Conservation (phyloP, 2,113 vertebrate genomes). For the Spilogale gracilis region DNA sequence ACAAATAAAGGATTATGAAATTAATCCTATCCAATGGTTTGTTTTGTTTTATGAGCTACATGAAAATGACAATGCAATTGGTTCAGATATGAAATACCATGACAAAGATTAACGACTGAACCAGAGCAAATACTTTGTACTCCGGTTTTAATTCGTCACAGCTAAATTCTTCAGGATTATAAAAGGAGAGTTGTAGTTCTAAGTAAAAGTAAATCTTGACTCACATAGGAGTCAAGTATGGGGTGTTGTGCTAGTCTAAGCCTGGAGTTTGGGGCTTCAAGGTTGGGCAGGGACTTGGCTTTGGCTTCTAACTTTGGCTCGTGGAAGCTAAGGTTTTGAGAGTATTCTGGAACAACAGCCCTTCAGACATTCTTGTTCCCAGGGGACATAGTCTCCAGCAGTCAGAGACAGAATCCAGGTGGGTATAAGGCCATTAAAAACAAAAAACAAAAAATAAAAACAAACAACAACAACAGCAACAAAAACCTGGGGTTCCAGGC, state of each 20-base stretch:
- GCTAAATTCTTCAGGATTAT: not conserved
- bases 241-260: not conserved
- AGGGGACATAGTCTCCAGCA: not conserved
- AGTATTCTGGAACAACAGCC: not conserved
- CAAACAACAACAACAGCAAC: not conserved
- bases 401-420: not conserved
- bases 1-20: not conserved
- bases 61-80: not conserved
- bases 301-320: constrained; percentile 39
- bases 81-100: not conserved
- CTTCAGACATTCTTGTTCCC: not conserved
- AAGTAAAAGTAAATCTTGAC: not conserved
- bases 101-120: not conserved
- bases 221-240: not conserved
- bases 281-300: not conserved
- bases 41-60: not conserved
- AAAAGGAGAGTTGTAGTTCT: not conserved
- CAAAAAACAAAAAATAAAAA: not conserved
- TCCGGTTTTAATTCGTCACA: not conserved
- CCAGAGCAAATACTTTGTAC: not conserved
- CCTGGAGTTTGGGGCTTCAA: not conserved
- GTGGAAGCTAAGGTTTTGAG: not conserved
- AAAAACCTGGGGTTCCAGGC: not conserved
- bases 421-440: not conserved
- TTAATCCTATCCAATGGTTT: not conserved